Base-by-base conservation (phyloP, 2,797 vertebrate genomes). In the Columba guinea region DNA sequence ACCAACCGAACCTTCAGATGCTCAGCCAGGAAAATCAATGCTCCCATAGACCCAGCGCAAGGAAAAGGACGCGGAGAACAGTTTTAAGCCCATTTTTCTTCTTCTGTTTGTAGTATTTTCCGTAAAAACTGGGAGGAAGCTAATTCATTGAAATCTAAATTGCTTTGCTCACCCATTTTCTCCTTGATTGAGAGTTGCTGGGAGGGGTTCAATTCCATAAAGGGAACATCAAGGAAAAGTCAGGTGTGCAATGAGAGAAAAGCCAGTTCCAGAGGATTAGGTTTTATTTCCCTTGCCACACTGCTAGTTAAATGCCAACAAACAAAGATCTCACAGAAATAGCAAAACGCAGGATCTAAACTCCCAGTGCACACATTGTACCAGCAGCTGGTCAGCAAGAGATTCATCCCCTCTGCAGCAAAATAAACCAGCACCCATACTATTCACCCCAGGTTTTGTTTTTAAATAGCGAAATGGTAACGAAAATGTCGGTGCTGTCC, bases 21-120 rank as follows among this genome's bases (percentile, higher is more conserved):
- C 17, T 44, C 12, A 7, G 35, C 55, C 48, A 79, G 22, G 55
- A 20, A 49, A 73, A 74, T 7, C 60, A 17, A 44, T 20, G 6
- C 15, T 60, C 60, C 26, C 17, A 18, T 8, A 44, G 41, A 44
- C n/a, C 23, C 63, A 27, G 13, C 1, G 5, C 41, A 63, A 0
- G 0, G 51, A n/a, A 46, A 18, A 26, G 35, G 32, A 35, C 11
- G 5, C 1, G 2, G 19, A 27, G 41, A n/a, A n/a, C 6, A 63
- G 34, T 15, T 53, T 1, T 5, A 23, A 37, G 24, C 23, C 14
- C 1, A 14, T 7, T 56, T 58, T 19, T 46, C 74, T 32, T 53
- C 67, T 60, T 60, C 53, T 28, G 8, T 21, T 30, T 2, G 3
- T 17, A n/a, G 67, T 1, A 4, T 7, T 13, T 30, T 30, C 37